Evolutionary conservation across 2,888 invertebrate species (phyloP), one percentile per base, ranked within the genome.

Genomic region (Caenorhabditis japonica): DNA sequence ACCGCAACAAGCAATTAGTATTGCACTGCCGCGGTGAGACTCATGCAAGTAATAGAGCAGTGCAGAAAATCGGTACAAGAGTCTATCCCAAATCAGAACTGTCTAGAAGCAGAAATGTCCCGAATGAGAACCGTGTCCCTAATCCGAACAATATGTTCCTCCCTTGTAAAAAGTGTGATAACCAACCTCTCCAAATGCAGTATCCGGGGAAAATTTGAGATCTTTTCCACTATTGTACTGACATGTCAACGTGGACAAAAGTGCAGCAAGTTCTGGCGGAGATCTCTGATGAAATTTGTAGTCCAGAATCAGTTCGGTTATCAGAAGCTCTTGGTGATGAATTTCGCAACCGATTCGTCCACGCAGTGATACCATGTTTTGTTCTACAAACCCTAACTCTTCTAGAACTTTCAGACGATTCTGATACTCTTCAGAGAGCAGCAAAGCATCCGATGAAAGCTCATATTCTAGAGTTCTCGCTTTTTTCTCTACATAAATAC

Each of bases 161-260:
- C n/a, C n/a, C n/a, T n/a, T n/a, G n/a, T n/a, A n/a, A n/a, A n/a
- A n/a, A n/a, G n/a, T n/a, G n/a, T n/a, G n/a, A n/a, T n/a, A n/a
- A n/a, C n/a, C n/a, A 30, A 77, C 81, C 59, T 78, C 66, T 13
- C 21, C 44, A 30, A 81, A 76, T 1, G 77, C 66, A 1, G 56
- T 55, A 19, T 59, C 59, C 10, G 46, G 39, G 27, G 59, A 60
- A 12, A 77, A 73, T n/a, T 79, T 69, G 51, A 75, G 12, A 33
- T 78, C 77, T 27, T 71, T 69, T 69, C 86, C 86, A 41, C 92
- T 87, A 91, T 93, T 93, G 58, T 93, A 93, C 89, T 96, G 94
- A 89, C 94, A 97, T 39, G 99, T 95, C 79, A 97, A 91, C 55
- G 93, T 92, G 0, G 97, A 97, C 39, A 99, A 90, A 39, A 97